Evolutionary conservation across 35 echinoderm and acorn worm species (phyloP), one percentile per base, ranked within the genome.

Genomic region (Acanthaster planci): DNA sequence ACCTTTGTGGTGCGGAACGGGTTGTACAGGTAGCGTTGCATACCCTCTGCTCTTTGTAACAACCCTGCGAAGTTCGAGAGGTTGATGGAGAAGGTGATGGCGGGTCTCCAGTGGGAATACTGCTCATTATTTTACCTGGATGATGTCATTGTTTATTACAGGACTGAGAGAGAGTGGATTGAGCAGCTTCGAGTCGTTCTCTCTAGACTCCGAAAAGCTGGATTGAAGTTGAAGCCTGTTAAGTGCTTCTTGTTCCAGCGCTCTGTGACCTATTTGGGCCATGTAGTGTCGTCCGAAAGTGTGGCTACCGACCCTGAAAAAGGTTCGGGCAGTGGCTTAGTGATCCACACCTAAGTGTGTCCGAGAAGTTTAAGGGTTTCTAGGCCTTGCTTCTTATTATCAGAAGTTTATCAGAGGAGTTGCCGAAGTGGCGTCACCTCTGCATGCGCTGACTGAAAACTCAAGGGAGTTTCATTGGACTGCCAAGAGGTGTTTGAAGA

Each of bases 381-480:
- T 93, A 52, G 86, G 81, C 9, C 32, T 89, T 1, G 58, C 39
- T 79, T 87, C 84, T 8, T 93, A 89, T 78, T 89, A 93, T 64
- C 79, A 76, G 7, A 84, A 21, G 44, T 93, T 93, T 30, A 19
- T 93, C 21, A 17, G 23, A 2, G 21, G 67, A 7, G 85, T 85
- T 79, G 64, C 89, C 12, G 29, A 75, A 8, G 79, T 90, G 77
- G 89, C 89, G 39, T 35, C 55, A 32, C 51, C 78, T 31, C 54
- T 88, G 44, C 56, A 88, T 67, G 23, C 60, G 1, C 12, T 84
- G 15, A 84, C 57, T 34, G n/a, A 84, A 54, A 90, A 90, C 23
- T 53, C 14, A 18, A 9, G 5, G 35, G 21, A 30, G 77, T 84
- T 44, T n/a, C 37, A 52, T 84, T 59, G 88, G 36, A 31, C 7